Evolutionary conservation across 2,797 vertebrate genomes (phyloP), one percentile per base, ranked within the genome.

Genomic region (Lindbergichthys nudifrons): DNA sequence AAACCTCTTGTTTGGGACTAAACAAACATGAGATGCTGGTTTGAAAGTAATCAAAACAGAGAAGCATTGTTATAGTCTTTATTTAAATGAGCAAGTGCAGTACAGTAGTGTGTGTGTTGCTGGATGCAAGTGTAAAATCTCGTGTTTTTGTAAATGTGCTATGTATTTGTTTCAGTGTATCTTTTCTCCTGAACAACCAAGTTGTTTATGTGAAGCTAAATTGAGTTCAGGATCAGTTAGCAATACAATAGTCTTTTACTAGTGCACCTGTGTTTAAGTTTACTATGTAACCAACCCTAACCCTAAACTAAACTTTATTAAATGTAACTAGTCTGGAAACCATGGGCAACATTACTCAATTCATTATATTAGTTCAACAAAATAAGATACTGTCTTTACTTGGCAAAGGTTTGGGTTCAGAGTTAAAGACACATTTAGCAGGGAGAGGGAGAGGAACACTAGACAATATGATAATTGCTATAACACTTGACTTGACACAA

Each of bases 1-100:
- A 85, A 85, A 74, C 1, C 30, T 86, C 69, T 87, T 93, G 88
- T 92, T 85, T 56, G 82, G 61, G n/a, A 65, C 72, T 60, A 48
- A 80, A 75, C 70, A 88, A 82, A 85, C 23, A 72, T 2, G 13
- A 52, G 63, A 71, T 46, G 26, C 73, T 77, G 65, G 21, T 65
- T 73, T 54, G 79, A 65, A 86, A 86, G 81, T 50, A 3, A 21
- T 50, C 12, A 45, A 39, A 51, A 81, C 77, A 86, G 74, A 79
- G 66, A 14, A 26, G 42, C 74, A n/a, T 54, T 82, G 80, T 82
- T 61, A 45, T 32, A 19, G 23, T 11, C 7, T 60, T 65, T 41
- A 30, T 79, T 62, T 43, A 69, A 65, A 78, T 69, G 41, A 63
- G 23, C n/a, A 9, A 41, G 47, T 52, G 41, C 47, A 52, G 19